Conservation (phyloP, 2,888 invertebrate genomes). For the Clistopyga incitator region DNA sequence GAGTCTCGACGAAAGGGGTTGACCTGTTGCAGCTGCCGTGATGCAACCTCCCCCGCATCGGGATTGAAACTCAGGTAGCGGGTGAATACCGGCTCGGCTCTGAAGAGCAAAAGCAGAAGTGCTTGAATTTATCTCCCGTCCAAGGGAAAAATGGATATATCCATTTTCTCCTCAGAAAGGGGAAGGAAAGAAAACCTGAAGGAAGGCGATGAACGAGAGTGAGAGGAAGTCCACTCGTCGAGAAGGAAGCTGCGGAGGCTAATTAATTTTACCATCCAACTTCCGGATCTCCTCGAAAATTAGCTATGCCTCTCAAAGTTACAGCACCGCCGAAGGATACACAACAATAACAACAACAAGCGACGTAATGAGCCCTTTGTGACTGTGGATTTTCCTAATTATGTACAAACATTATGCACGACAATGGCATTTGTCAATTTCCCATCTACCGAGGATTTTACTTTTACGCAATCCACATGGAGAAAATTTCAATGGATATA, state of each 20-base stretch:
- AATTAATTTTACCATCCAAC: conserved; percentile 63
- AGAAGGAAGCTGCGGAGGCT: conserved; percentile 27
- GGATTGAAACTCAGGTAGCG: conserved; percentile 45
- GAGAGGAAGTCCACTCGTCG: conserved; percentile 12
- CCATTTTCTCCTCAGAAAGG: too few relatives aligned
- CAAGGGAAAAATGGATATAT: neutral
- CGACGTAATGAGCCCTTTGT: too few relatives aligned
- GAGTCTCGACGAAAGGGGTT: conserved; percentile 68
- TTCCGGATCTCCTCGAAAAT: conserved; percentile 55
- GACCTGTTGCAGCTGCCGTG: conserved; percentile 76
- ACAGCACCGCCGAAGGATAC: too few relatives aligned
- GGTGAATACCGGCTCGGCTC: neutral
- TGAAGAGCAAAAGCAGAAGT: too few relatives aligned
- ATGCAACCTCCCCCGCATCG: conserved; percentile 65
- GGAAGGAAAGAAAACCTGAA: neutral
- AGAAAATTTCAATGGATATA: too few relatives aligned
- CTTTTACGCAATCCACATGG: too few relatives aligned
- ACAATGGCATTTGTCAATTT: too few relatives aligned
- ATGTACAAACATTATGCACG: too few relatives aligned
- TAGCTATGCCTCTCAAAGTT: too few relatives aligned
- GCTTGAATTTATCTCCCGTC: conserved; percentile 8
- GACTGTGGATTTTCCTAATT: too few relatives aligned
- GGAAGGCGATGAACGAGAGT: conserved; percentile 5
- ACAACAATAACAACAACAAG: too few relatives aligned
- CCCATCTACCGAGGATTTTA: too few relatives aligned